Evolutionary conservation across 2,113 vertebrate species (phyloP), one percentile per base, ranked within the genome.

Genomic region (Heterotilapia buettikoferi): DNA sequence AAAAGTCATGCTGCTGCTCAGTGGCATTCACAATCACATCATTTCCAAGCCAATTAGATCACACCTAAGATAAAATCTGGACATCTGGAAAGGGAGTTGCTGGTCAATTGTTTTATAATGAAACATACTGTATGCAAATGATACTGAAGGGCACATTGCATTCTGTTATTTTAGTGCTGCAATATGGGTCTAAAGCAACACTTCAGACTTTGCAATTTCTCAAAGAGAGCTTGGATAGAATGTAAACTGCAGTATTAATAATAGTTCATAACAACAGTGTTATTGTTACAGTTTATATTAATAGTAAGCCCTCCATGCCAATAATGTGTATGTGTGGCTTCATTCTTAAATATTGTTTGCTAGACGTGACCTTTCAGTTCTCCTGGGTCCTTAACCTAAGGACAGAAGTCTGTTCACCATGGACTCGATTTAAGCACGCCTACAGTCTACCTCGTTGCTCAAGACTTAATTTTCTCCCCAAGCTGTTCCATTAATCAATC

Each of bases 401-500:
- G 91, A 90, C 50, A 82, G 26, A 73, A 82, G 66, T 43, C 84
- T 90, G 82, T 86, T 92, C 82, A 36, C 59, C 52, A 5, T 16
- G 57, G 86, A 91, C 84, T 84, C 59, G 80, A 84, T 92, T 94
- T 94, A 92, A 91, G 90, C 76, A 78, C 82, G 80, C 84, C 87
- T 88, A 82, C 91, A 92, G 84, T 73, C 52, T 9, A 71, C 19
- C 83, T 83, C 47, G 43, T 52, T 61, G 86, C 89, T 89, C 81
- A 82, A 86, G 83, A 91, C 90, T 94, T 94, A 80, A 95, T 95
- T 93, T 95, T 91, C 92, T 88, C 87, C 45, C 47, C 86, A 87
- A 24, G 26, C 82, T 81, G 54, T 80, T 84, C 86, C 45, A 91
- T 88, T 92, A 93, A 95, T 94, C 94, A 94, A 86, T 92, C 79